Evolutionary conservation across 2,797 vertebrate genomes (phyloP).

Genomic region (Scolopax rusticola): DNA sequence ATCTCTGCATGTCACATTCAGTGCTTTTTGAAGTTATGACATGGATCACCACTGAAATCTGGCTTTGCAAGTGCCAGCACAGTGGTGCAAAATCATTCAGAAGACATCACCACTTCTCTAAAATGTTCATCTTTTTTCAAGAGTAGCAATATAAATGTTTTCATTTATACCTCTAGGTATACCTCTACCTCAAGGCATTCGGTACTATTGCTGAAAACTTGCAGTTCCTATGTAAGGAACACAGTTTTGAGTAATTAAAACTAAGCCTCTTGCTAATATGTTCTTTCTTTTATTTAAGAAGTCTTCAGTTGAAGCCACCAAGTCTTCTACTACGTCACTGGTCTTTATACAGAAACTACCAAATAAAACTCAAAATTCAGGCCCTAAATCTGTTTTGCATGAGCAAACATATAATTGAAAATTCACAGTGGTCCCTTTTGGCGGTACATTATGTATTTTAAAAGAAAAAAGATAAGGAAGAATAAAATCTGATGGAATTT

Average conservation of each 20-base stretch:
- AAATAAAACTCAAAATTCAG: not conserved
- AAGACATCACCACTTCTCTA: not conserved
- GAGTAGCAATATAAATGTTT: not conserved
- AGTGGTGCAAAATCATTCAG: not conserved
- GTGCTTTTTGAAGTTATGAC: not conserved
- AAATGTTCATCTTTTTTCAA: not conserved
- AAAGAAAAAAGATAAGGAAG: not conserved
- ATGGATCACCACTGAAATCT: not conserved
- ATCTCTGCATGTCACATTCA: not conserved
- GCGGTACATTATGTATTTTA: not conserved
- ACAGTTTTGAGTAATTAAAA: not conserved
- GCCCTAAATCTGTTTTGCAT: not conserved
- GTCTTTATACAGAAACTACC: not conserved
- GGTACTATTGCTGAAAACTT: not conserved
- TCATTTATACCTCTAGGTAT: not conserved
- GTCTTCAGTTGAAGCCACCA: not conserved
- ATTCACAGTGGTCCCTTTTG: not conserved
- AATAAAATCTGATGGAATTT: not conserved
- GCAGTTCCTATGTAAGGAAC: not conserved
- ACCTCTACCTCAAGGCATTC: not conserved
- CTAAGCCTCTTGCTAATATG: not conserved
- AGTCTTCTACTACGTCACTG: not conserved
- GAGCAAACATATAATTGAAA: not conserved
- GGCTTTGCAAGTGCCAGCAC: not conserved
- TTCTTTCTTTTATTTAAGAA: not conserved